Evolutionary conservation across 2,113 vertebrate species (phyloP).

Genomic region (Nycticorax nycticorax): DNA sequence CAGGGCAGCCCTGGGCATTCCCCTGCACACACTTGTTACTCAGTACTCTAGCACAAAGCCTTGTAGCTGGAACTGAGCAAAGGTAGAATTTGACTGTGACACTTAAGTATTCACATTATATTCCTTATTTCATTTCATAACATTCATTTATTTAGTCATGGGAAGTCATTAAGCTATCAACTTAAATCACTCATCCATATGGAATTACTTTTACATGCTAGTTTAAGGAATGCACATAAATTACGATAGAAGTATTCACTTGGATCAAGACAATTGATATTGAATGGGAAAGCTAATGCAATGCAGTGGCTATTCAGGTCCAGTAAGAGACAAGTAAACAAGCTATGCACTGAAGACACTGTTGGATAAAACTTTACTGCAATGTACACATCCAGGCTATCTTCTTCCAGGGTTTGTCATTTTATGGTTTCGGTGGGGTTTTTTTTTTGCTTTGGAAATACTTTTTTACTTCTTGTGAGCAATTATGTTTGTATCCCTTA

Average conservation of each 20-base stretch:
- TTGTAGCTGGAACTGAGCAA: background rate
- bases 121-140: background rate
- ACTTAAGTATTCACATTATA: background rate
- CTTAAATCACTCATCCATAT: background rate
- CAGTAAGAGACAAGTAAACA: background rate
- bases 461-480: background rate
- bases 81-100: background rate
- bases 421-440: background rate
- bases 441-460: background rate
- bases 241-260: background rate
- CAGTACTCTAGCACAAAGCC: background rate
- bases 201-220: background rate
- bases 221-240: background rate
- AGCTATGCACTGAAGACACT: background rate
- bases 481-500: background rate
- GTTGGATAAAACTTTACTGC: background rate
- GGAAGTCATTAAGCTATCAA: background rate
- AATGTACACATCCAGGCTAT: background rate
- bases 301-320: background rate
- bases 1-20: background rate
- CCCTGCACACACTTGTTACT: background rate
- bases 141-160: background rate
- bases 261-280: background rate
- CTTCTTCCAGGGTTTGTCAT: background rate
- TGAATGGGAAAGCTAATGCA: background rate